Base-by-base conservation (phyloP, 1,140 invertebrate genomes). In the Bursaphelenchus mucronatus region DNA sequence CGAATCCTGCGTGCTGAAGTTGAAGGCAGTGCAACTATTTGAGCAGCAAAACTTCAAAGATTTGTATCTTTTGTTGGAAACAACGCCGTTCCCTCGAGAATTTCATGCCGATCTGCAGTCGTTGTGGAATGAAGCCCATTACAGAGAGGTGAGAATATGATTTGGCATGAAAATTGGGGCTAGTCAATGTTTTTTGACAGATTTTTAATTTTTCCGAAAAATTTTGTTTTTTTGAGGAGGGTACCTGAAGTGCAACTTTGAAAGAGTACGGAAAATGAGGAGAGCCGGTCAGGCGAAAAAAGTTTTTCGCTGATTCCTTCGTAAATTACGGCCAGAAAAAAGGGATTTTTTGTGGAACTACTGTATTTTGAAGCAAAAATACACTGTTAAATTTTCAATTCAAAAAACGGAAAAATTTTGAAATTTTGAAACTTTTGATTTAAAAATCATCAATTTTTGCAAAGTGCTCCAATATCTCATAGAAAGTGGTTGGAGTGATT, bases 101-200 rank as follows among this genome's bases (percentile, higher is more conserved):
- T 96, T 97, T 83, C 94, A 98, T 84, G 86, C 89, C 41, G 94
- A 97, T 83, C 86, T 99, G 41, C 95, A 99, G 83, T 88, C 88
- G 30, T 71, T 87, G 11, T 87, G 87, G 87, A 76, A 87, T 11
- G 86, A 86, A 70, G 86, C 86, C 11, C 86, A 87, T 76, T 87
- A 87, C 73, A 54, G 41, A 19, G 77, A 82, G 84, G 92, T 71
- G 8, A 3, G 61, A 5, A 50, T 30, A 3, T 30, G 30, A 5
- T 30, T 30, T 30, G 5, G 30, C 30, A 30, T 30, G 30, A 30
- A 30, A 30, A 30, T 5, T 30, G 30, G 5, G 30, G 2, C 5
- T 30, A 3, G 30, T 30, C 30, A 30, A 30, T 30, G 5, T 30
- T 30, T 30, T 30, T 30, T 30, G 1, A 30, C n/a, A n/a, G n/a